Evolutionary conservation across 1,140 invertebrate genomes (phyloP), one percentile per base, ranked within the genome.

Genomic region (Armadillidium nasatum): DNA sequence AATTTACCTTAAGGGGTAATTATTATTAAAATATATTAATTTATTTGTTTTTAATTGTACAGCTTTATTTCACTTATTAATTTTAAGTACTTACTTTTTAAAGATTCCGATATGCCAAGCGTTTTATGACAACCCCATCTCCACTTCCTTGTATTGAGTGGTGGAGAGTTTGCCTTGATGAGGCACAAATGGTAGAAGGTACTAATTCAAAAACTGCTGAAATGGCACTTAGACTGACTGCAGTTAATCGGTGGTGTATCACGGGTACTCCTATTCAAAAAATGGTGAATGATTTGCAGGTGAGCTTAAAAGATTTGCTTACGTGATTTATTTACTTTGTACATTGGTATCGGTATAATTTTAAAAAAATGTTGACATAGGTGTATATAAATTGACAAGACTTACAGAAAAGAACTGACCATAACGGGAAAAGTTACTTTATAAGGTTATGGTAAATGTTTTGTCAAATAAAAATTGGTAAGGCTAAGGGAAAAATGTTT

Each of bases 131-230:
- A 0, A 84, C 87, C 10, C 86, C 86, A 7, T 87, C 88, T 44
- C 91, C 92, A 7, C 83, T 94, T 0, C 84, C 88, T 0, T 87
- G 88, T 82, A 86, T 94, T 33, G 84, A 90, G 71, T 94, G 91
- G 90, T 93, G 91, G 91, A 86, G 92, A 60, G 85, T 93, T 33
- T 92, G 91, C 83, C 84, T 94, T 13, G 92, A 94, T 85, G 92
- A 94, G 86, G 92, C 91, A 54, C 92, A 94, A 85, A 92, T 92
- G 87, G 91, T 93, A 0, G 92, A 93, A 83, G 74, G 77, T 43
- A 81, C 77, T 0, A 85, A 87, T 4, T 86, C 86, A 44, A 87
- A 85, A 83, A 87, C 87, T 50, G 88, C 90, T 1, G 85, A 87
- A 80, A 91, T 94, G 90, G 90, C 90, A 0, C 82, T 85, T 19